Conservation (phyloP, 2,113 vertebrate genomes). For the Butorides virescens region DNA sequence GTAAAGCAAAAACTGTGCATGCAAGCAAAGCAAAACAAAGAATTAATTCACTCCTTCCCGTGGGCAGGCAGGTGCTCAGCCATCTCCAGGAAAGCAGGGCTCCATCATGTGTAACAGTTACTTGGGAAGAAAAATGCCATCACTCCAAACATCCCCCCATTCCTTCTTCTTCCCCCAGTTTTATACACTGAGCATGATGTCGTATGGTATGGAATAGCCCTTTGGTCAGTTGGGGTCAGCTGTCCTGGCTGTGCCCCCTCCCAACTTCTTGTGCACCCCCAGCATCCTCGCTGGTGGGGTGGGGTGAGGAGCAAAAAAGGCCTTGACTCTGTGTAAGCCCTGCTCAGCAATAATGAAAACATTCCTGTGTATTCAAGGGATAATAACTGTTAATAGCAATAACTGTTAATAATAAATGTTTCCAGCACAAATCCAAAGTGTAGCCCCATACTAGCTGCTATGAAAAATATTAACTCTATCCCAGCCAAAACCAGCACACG, state of each 20-base stretch:
- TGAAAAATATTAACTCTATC: background rate
- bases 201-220: background rate
- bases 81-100: too few species aligned
- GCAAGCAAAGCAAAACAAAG: too few species aligned
- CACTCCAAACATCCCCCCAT: background rate
- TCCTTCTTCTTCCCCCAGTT: background rate
- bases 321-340: background rate
- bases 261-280: background rate
- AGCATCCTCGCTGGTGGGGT: background rate
- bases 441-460: background rate
- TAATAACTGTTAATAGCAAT: too few species aligned
- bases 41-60: too few species aligned
- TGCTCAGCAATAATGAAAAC: background rate
- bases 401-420: background rate
- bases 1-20: too few species aligned
- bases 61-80: too few species aligned
- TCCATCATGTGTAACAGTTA: too few species aligned
- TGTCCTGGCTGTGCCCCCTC: background rate
- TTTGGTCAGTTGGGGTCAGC: background rate
- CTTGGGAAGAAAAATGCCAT: too few species aligned
- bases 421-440: background rate
- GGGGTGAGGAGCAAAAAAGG: background rate
- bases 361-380: background rate
- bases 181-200: background rate
- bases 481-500: background rate